These are phyloP conservation scores for Oikopleura dioica DNA, from an alignment of 23 tunicate species.

Conservation along the genomic window DNA sequence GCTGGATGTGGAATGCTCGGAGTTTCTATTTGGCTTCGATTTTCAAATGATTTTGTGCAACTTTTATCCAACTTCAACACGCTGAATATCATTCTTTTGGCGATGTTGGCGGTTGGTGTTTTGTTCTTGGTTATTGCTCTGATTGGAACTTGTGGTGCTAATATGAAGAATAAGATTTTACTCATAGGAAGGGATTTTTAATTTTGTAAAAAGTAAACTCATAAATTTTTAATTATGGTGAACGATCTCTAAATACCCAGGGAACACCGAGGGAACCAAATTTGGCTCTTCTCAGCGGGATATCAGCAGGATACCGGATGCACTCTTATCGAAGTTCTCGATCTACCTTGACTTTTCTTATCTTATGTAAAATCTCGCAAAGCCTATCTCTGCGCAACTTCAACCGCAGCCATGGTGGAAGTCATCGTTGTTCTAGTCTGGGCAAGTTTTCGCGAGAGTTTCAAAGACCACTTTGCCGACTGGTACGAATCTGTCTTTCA, in stretches of 20 bases:
- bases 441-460: too few relatives aligned
- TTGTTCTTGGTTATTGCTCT: conserved; percentile 38
- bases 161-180: conserved; percentile 26
- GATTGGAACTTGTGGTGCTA: conserved; percentile 74
- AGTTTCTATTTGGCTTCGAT: conserved; percentile 58
- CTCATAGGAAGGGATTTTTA: too few relatives aligned
- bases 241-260: too few relatives aligned
- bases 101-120: conserved; percentile 33
- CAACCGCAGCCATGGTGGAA: conserved; percentile 8
- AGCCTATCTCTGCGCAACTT: neutral
- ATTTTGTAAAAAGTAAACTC: too few relatives aligned
- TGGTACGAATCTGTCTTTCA: neutral
- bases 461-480: neutral
- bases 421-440: neutral
- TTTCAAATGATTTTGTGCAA: conserved; percentile 7
- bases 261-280: too few relatives aligned
- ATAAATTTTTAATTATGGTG: too few relatives aligned
- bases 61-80: conserved; percentile 22
- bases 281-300: too few relatives aligned
- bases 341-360: too few relatives aligned
- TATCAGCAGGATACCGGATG: too few relatives aligned
- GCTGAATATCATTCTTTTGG: neutral
- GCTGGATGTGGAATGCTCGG: conserved; percentile 66
- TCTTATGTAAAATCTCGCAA: too few relatives aligned
- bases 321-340: too few relatives aligned